Evolutionary conservation across 1,140 invertebrate genomes (phyloP), one percentile per base, ranked within the genome.

Genomic region (Triops longicaudatus): DNA sequence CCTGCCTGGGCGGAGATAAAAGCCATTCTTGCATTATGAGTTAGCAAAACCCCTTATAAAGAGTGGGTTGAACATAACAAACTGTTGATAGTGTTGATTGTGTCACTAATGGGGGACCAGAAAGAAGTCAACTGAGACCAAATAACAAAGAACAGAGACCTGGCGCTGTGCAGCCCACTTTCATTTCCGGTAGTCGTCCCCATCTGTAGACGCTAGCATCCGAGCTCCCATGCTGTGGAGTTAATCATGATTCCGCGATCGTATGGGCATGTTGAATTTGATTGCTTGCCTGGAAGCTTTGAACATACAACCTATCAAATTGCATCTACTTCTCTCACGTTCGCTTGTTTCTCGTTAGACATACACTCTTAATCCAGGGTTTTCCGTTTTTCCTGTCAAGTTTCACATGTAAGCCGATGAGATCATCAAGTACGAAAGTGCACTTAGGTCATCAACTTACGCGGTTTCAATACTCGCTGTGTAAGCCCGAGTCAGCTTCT

Each of bases 271-370:
- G 50, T 63, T 63, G 50, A 63, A 22, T 22, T 63, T 63, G 50
- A 22, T 63, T 63, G n/a, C n/a, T 63, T 63, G 50, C 17, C 22
- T 63, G n/a, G 50, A 63, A 63, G 50, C 50, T 63, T 63, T 9
- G 50, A 63, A 63, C 4, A 63, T 6, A 14, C 50, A 14, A 63
- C 50, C 17, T 17, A 63, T 63, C 50, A 63, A 63, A 22, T 63
- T 63, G 50, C n/a, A 22, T 63, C 50, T 63, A n/a, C 50, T 17
- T 63, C 14, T 63, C 5, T 5, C 5, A n/a, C 50, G 9, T 63
- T 63, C 50, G 50, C 22, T 63, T 63, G 50, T 63, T 63, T 63
- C 22, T 63, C 50, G 50, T 63, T 63, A 63, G 50, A 63, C 50
- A n/a, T 22, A 17, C 10, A 6, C 2, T 63, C 22, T 17, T 63